Conservation (phyloP, 2,888 invertebrate species). For the Dryocosmus kuriphilus region DNA sequence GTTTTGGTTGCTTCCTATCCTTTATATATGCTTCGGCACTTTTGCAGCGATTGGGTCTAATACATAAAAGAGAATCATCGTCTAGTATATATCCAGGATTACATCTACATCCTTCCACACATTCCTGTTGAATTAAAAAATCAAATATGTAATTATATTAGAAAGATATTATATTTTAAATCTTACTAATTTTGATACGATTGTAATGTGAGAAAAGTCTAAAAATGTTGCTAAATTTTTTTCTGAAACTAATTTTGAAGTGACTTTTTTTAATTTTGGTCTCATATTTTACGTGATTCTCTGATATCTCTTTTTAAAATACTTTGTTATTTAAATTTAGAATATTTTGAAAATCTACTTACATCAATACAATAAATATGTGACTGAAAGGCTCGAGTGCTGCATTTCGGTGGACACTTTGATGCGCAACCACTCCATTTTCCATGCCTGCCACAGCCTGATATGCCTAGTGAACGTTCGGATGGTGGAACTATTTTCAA, state of each 20-base stretch:
- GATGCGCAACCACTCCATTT: background rate
- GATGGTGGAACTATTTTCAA: background rate
- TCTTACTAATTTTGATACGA: too few relatives aligned
- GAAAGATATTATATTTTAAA: background rate
- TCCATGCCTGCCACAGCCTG: conserved; percentile 7
- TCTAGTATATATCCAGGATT: conserved; percentile 4
- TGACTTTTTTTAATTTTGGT: too few relatives aligned
- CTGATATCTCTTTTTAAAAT: too few relatives aligned
- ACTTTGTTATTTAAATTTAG: too few relatives aligned
- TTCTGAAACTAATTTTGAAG: too few relatives aligned
- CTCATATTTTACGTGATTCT: too few relatives aligned
- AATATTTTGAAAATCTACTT: background rate
- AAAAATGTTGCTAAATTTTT: too few relatives aligned
- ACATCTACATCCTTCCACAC: conserved; percentile 10
- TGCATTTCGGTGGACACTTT: conserved; percentile 18
- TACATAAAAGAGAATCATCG: background rate
- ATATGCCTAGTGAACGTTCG: too few relatives aligned
- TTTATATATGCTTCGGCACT: background rate
- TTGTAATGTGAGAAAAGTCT: too few relatives aligned
- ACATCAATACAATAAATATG: conserved; percentile 3
- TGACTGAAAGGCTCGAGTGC: background rate
- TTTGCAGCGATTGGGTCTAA: background rate
- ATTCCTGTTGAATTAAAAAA: background rate
- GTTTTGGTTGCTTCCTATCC: background rate
- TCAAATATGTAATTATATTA: background rate